Conservation (phyloP, 2,113 vertebrate genomes). For the Leuciscus idus region DNA sequence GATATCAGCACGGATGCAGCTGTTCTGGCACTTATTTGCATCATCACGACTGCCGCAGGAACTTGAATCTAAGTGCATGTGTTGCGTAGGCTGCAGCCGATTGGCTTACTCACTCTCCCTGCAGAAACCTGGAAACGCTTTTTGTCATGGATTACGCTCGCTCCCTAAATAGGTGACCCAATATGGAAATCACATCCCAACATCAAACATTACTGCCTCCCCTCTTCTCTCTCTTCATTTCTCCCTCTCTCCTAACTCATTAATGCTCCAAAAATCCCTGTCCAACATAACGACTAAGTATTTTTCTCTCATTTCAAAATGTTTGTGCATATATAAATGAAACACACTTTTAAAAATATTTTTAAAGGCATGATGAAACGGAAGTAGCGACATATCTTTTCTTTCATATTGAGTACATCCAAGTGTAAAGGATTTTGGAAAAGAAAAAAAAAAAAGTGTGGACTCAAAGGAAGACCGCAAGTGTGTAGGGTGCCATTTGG, state of each 20-base stretch:
- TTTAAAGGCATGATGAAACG: background rate
- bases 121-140: conserved; percentile 53
- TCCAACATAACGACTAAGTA: background rate
- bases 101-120: conserved; percentile 44
- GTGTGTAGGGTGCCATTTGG: too few relatives aligned
- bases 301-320: background rate
- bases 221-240: background rate
- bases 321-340: background rate
- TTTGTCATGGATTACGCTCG: conserved; percentile 33
- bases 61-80: conserved; percentile 18
- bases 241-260: background rate
- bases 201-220: conserved; percentile 43
- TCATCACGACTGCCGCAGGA: conserved; percentile 11
- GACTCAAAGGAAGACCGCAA: too few relatives aligned
- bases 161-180: conserved; percentile 60
- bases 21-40: conserved; percentile 10
- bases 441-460: too few relatives aligned
- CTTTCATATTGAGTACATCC: background rate
- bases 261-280: conserved; percentile 1
- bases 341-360: background rate
- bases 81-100: conserved; percentile 31
- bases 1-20: conserved; percentile 8
- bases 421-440: background rate
- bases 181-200: conserved; percentile 53
- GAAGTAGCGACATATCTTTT: background rate